Base-by-base conservation (phyloP, 1,140 invertebrate species). In the Leptestheria dahalacensis region DNA sequence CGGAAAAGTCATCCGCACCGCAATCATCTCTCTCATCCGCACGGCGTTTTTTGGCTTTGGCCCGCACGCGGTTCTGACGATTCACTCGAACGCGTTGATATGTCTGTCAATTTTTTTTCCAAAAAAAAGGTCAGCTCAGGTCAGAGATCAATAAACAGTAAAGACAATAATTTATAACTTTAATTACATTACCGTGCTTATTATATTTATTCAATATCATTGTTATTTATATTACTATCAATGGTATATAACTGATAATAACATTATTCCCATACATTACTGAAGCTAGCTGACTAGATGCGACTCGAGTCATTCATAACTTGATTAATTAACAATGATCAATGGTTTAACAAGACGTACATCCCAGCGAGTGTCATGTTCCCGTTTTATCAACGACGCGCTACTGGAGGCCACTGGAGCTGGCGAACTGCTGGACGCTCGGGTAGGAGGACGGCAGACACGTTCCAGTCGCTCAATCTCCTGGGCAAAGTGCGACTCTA, bases 61-160 rank as follows among this genome's bases (percentile, higher is more conserved):
- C 69, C 24, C 79, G 72, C 57, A 84, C 74, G 61, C 82, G 73
- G 62, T 83, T 81, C 66, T 88, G 85, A 65, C 87, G 76, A 69
- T 91, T 91, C 48, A 82, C 81, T 66, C 84, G 81, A 62, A 91
- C 85, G 64, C 86, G 75, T 69, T 88, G 82, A 70, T 88, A 89
- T 21, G 85, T 87, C 80, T 79, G 67, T 33, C 20, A n/a, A n/a
- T n/a, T n/a, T n/a, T n/a, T n/a, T n/a, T n/a, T n/a, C n/a, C n/a
- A n/a, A n/a, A n/a, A n/a, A n/a, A n/a, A n/a, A n/a, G n/a, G n/a
- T n/a, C n/a, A n/a, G n/a, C n/a, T n/a, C n/a, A n/a, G n/a, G n/a
- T n/a, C n/a, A n/a, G n/a, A n/a, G n/a, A n/a, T n/a, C n/a, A n/a
- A n/a, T n/a, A n/a, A n/a, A n/a, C 47, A 48, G 24, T 3, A 24